Base-by-base conservation (phyloP, 2,888 invertebrate genomes). In the Cheilosia scutellata region DNA sequence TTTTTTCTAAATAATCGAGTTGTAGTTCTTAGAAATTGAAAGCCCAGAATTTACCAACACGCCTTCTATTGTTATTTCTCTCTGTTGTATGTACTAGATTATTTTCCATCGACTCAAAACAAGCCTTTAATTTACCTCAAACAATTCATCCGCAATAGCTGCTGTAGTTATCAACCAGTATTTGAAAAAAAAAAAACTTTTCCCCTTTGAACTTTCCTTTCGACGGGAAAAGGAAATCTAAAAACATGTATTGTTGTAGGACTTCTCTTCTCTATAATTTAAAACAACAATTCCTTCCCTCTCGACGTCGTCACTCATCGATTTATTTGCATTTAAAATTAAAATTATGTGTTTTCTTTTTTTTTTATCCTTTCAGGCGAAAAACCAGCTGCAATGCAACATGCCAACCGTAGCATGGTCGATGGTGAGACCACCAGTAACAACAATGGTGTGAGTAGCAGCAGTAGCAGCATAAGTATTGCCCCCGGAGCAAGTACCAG, bases 381-480 rank as follows among this genome's bases (percentile, higher is more conserved):
- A 88, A 92, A 90, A 74, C 92, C 92, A 33, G 92, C 92, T 25
- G 92, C 92, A 29, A 92, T 92, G 92, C 92, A 92, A 87, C 92
- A 92, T 88, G 91, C 91, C 74, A 92, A 92, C 82, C 90, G 92
- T 6, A 92, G 91, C 87, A 89, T 90, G 71, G 88, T 91, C 47
- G 92, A 91, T 77, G 89, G 89, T 42, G 91, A 92, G 58, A 75
- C 87, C 82, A 89, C 88, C 82, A 79, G 75, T 42, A 90, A 83
- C 40, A 90, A 83, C 40, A 90, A 89, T 53, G 75, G 75, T 20
- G 75, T 80, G 27, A 86, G 86, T 57, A 86, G 82, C 68, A 86
- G 86, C 68, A 86, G 86, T 57, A 82, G 72, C 77, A 87, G 84
- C 57, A 87, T 87, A 51, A 88, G 88, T 27, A 62, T 57, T 49